Conservation (phyloP, 2,888 invertebrate genomes). For the Trichacis sp. region DNA sequence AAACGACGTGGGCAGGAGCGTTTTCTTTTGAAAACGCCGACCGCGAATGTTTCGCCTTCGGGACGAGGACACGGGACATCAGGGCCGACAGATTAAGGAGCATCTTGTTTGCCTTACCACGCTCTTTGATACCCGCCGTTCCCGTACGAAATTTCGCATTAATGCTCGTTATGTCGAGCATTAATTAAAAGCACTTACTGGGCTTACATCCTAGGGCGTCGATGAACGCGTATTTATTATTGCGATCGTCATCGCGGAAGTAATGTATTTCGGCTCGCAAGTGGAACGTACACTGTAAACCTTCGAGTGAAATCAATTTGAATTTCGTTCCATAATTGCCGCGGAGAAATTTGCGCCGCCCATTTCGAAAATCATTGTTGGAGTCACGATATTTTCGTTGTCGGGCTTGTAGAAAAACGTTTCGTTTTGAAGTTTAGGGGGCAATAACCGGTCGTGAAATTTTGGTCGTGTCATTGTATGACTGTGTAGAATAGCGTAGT, state of each 20-base stretch:
- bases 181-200: constrained; percentile 15
- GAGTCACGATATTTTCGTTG: too few relatives aligned
- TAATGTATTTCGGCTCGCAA: background rate
- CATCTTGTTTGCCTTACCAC: constrained; percentile 8
- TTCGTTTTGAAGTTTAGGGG: too few relatives aligned
- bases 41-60: constrained; percentile 28
- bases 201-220: constrained; percentile 10
- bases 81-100: constrained; percentile 18
- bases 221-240: background rate
- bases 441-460: too few relatives aligned
- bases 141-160: constrained; percentile 10
- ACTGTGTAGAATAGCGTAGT: too few relatives aligned
- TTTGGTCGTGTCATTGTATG: too few relatives aligned
- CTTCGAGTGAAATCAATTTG: too few relatives aligned
- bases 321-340: too few relatives aligned
- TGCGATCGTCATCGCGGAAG: background rate
- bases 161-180: constrained; percentile 13
- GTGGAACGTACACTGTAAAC: too few relatives aligned
- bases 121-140: constrained; percentile 21
- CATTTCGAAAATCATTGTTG: too few relatives aligned
- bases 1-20: constrained; percentile 25
- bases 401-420: too few relatives aligned
- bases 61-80: constrained; percentile 24
- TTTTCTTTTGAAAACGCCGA: constrained; percentile 29
- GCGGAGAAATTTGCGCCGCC: too few relatives aligned